Conservation (phyloP, 23 tunicate species). For the Halocynthia roretzi region DNA sequence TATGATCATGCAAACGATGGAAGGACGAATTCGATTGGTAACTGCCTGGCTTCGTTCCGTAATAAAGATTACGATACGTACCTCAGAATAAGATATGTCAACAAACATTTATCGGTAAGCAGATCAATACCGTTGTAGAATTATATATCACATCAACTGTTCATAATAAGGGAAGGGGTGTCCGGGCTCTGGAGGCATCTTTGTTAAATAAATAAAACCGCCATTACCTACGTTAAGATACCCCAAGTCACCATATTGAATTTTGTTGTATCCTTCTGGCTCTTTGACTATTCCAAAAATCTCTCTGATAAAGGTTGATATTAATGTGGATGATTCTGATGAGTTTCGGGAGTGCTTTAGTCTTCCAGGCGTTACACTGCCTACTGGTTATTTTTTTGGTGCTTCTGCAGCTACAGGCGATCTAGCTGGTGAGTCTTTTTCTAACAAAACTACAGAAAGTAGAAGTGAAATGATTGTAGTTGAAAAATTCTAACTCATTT, state of each 20-base stretch:
- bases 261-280: not conserved
- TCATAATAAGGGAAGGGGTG: no score
- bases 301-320: constrained; percentile 12
- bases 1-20: constrained; percentile 80
- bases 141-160: no score
- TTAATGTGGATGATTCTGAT: constrained; percentile 42
- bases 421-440: constrained; percentile 42
- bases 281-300: no score
- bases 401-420: constrained; percentile 93
- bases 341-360: constrained; percentile 66
- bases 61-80: constrained; percentile 78
- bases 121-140: not conserved
- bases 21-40: constrained; percentile 48
- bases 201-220: no score
- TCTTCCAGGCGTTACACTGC: constrained; percentile 53
- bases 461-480: not conserved
- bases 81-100: constrained; percentile 55
- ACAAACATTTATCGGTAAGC: constrained; percentile 54
- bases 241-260: not conserved
- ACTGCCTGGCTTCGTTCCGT: constrained; percentile 76
- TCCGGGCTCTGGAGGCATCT: no score
- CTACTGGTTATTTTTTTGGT: constrained; percentile 74
- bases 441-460: not conserved
- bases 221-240: no score
- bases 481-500: not conserved